These are phyloP conservation scores for Neodiprion lecontei DNA, from an alignment of 1,140 invertebrate genomes.

Conservation along the genomic window DNA sequence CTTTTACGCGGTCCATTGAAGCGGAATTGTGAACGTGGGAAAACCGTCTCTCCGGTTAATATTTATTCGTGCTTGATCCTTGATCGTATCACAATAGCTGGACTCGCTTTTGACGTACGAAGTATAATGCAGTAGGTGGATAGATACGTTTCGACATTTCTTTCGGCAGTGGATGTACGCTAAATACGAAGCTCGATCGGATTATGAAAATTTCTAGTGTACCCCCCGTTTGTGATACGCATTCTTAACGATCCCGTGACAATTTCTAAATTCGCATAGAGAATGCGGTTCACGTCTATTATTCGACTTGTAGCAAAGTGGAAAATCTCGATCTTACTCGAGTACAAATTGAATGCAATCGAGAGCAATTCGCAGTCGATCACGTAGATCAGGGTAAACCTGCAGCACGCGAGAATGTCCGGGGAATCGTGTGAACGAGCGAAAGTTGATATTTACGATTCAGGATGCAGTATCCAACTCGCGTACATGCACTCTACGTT, in stretches of 20 bases:
- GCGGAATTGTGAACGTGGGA: background rate
- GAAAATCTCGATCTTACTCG: too few relatives aligned
- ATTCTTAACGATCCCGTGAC: too few relatives aligned
- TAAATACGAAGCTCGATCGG: background rate
- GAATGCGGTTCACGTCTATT: too few relatives aligned
- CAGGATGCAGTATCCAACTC: constrained; percentile 10
- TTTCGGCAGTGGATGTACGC: background rate
- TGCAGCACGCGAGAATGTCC: constrained; percentile 34
- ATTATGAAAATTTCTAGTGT: background rate
- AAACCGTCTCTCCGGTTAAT: background rate
- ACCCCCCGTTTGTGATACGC: too few relatives aligned
- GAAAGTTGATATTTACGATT: constrained; percentile 40
- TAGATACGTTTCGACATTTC: background rate
- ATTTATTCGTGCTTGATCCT: background rate
- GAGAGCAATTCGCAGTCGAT: too few relatives aligned
- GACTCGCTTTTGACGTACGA: background rate
- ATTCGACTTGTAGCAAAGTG: too few relatives aligned
- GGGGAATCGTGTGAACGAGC: constrained; percentile 40
- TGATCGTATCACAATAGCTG: background rate
- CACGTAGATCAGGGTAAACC: background rate
- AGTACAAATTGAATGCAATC: too few relatives aligned
- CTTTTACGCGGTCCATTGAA: too few relatives aligned
- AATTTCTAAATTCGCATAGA: constrained; percentile 25
- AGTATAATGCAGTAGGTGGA: background rate
- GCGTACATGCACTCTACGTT: background rate